Base-by-base conservation (phyloP, 2,797 vertebrate species). In the Salarias fasciatus region DNA sequence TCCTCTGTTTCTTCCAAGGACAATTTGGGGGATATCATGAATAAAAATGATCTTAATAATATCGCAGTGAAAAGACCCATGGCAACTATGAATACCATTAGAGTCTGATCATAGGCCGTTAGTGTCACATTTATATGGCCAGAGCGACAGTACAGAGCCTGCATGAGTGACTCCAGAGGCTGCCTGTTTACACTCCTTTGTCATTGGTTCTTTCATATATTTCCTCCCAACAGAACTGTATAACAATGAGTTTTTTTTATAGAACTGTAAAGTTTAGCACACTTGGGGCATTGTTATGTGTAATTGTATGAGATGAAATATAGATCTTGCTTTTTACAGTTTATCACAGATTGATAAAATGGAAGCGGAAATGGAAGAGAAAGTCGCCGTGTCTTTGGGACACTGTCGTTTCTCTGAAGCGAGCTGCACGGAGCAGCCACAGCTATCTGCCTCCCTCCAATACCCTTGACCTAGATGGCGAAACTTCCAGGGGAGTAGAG, bases 41-140 rank as follows among this genome's bases (percentile, higher is more conserved):
- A 93, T 93, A 93, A 91, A 93, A 93, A 92, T 92, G 63, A 88
- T 92, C 85, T 86, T 89, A 88, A 91, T 94, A 92, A 90, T 92
- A 84, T 86, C 42, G 47, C 81, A 57, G 80, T 67, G 77, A 89
- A 87, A 87, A 76, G 88, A 90, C 85, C 86, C 88, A 79, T 80
- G 86, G 88, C 86, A 89, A 87, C 88, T 89, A 89, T 93, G 92
- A 93, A 94, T 93, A 92, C 80, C 89, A 92, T 92, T 93, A 92
- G 66, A 69, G 74, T 45, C 71, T 84, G 77, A 92, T 91, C 88
- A 84, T 75, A 83, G 82, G 79, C 79, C 38, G 62, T 90, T 91
- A 88, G 79, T 83, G 72, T 89, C 87, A 87, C 77, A 87, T 84
- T 87, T 77, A 86, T 82, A 65, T 72, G 66, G 80, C 85, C 77